Percentiles rank a stretch among this genome's conserved stretches.
Evolutionary conservation across 2,797 vertebrate species (phyloP).

Genomic region (Sphenodon punctatus): DNA sequence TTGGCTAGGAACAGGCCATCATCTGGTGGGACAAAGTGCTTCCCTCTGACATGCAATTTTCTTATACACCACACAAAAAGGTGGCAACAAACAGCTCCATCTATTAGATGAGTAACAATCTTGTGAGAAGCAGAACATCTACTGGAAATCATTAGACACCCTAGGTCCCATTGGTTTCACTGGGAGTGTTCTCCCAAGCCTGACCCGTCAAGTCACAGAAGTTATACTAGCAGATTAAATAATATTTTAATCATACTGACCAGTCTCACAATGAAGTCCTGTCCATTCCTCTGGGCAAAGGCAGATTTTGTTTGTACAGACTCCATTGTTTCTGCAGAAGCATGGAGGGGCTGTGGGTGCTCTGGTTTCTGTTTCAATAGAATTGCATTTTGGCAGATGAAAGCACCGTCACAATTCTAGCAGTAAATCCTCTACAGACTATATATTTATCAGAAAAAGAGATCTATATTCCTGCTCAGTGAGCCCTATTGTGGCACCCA

Average conservation of each 20-base stretch:
- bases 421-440: background rate
- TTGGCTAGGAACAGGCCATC: background rate
- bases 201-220: background rate
- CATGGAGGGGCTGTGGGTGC: rapidly evolving
- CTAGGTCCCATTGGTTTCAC: too few relatives aligned
- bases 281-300: slow-evolving; percentile 56
- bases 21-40: background rate
- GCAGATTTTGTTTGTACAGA: slow-evolving; percentile 38
- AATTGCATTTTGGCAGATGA: background rate
- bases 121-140: too few relatives aligned
- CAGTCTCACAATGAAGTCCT: slow-evolving; percentile 50
- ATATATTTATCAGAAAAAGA: background rate
- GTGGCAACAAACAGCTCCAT: background rate
- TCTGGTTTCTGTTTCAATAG: slow-evolving; percentile 26
- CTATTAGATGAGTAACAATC: background rate
- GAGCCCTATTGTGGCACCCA: background rate
- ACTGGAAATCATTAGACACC: too few relatives aligned
- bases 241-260: slow-evolving; percentile 15
- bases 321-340: slow-evolving; percentile 51
- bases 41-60: background rate
- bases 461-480: background rate
- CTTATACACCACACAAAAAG: background rate
- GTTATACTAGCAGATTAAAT: rapidly evolving
- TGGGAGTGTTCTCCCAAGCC: too few relatives aligned
- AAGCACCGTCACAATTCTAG: background rate